Base-by-base conservation (phyloP, 2,888 invertebrate species). In the Agrochola macilenta region DNA sequence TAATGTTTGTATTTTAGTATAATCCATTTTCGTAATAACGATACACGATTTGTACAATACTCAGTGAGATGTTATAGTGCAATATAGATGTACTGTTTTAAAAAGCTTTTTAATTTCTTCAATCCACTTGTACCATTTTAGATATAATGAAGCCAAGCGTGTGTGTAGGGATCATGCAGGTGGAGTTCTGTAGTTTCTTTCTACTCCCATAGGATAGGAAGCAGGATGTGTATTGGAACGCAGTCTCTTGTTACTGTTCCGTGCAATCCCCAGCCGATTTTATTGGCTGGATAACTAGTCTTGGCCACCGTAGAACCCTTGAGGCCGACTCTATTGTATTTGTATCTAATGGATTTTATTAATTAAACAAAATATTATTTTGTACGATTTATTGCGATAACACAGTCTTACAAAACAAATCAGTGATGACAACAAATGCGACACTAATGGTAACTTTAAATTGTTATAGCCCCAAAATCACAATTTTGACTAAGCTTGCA, bases 11-110 rank as follows among this genome's bases (percentile, higher is more conserved):
- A 90, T 85, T 89, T 88, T 89, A 89, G 86, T 82, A 86, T 91
- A 89, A 90, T 90, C 85, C 86, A 90, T 88, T 88, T 90, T 91
- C 87, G 86, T 91, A 89, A 90, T 90, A 86, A 93, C 91, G 70
- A 84, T 82, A 94, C 93, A 94, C 94, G 91, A 93, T 93, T 95
- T 96, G 94, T 96, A 96, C 94, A 95, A 95, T 94, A 95, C 90
- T 94, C 94, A 95, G 94, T 95, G 95, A 96, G 94, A 96, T 96
- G 96, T 96, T 96, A 96, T 95, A 96, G 96, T 96, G 96, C 96
- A 96, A 96, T 96, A 96, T 96, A 96, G 96, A 96, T 94, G 95
- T 96, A 96, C 93, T 96, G 96, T 96, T 96, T 95, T 94, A 94
- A 76, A 65, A 76, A 58, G 26, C 87, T 83, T 91, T 92, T 92